These are phyloP conservation scores for Okamejei kenojei DNA, from an alignment of 2,797 vertebrate species.

Conservation along the genomic window DNA sequence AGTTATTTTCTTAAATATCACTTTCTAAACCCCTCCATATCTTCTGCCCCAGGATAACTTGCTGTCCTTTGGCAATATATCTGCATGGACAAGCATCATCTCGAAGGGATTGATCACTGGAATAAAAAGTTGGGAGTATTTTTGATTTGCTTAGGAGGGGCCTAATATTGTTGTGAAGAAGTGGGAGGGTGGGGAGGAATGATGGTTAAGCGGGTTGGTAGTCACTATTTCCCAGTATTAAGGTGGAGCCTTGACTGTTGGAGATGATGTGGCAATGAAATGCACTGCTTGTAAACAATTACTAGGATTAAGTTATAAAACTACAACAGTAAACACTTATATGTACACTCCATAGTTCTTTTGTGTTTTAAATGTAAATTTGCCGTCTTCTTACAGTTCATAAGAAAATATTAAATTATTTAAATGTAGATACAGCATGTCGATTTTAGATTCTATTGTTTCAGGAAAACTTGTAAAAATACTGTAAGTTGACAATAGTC, in stretches of 20 bases:
- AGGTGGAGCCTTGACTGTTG: neutral
- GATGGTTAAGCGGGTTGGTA: neutral
- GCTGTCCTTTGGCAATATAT: neutral
- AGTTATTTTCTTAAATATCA: conserved; percentile 35
- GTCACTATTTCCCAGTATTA: neutral
- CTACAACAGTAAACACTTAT: conserved; percentile 14
- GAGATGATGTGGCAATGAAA: neutral
- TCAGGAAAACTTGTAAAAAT: conserved; percentile 55
- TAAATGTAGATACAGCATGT: conserved; percentile 55
- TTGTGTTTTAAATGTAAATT: conserved; percentile 39
- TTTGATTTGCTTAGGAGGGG: neutral
- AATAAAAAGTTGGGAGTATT: neutral
- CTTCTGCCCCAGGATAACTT: neutral
- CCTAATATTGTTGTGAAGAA: neutral
- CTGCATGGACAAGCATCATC: neutral
- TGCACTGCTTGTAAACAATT: conserved; percentile 12
- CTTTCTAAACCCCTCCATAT: neutral
- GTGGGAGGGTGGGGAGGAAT: too few relatives aligned
- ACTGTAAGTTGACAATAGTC: conserved; percentile 54
- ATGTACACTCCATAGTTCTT: conserved; percentile 28
- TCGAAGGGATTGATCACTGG: neutral
- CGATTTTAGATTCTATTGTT: conserved; percentile 52
- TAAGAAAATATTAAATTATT: conserved; percentile 44
- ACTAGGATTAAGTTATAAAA: conserved; percentile 20
- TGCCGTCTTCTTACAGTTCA: conserved; percentile 33